Evolutionary conservation across 1,140 invertebrate genomes (phyloP).

Genomic region (Brachionus paranguensis): DNA sequence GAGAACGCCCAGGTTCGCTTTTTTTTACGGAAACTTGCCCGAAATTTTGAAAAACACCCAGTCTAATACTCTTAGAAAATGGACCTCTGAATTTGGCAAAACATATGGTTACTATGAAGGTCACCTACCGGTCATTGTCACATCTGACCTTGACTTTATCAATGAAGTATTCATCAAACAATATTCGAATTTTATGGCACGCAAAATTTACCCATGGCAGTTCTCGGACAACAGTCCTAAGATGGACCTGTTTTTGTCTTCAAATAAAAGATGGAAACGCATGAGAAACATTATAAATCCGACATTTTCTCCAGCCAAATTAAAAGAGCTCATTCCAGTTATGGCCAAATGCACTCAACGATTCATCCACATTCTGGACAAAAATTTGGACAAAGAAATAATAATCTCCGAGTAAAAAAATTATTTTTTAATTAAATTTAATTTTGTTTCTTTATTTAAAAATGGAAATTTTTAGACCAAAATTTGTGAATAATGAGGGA

Average conservation of each 20-base stretch:
- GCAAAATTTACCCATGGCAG: constrained; percentile 45
- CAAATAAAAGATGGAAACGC: constrained; percentile 58
- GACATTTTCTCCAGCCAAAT: constrained; percentile 61
- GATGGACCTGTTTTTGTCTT: constrained; percentile 46
- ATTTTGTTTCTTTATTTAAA: too few species aligned
- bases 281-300: constrained; percentile 60
- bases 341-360: constrained; percentile 26
- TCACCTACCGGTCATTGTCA: constrained; percentile 52
- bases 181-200: constrained; percentile 55
- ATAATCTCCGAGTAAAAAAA: constrained; percentile 5
- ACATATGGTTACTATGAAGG: constrained; percentile 56
- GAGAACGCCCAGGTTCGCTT: background rate
- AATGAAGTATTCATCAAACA: constrained; percentile 56
- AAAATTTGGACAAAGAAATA: constrained; percentile 19
- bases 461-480: too few species aligned
- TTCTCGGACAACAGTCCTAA: constrained; percentile 40
- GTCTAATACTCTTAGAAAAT: constrained; percentile 43
- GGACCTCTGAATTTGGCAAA: constrained; percentile 52
- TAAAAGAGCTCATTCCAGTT: constrained; percentile 44
- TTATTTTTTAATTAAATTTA: background rate
- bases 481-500: too few species aligned
- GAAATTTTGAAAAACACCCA: constrained; percentile 26
- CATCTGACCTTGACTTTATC: constrained; percentile 52
- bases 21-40: constrained; percentile 35
- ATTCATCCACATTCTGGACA: background rate